A percentile compares a stretch with the other conserved stretches of the same genome.
These are phyloP conservation scores for Serrognathus titanus DNA, from an alignment of 2,888 invertebrate genomes.

Conservation along the genomic window DNA sequence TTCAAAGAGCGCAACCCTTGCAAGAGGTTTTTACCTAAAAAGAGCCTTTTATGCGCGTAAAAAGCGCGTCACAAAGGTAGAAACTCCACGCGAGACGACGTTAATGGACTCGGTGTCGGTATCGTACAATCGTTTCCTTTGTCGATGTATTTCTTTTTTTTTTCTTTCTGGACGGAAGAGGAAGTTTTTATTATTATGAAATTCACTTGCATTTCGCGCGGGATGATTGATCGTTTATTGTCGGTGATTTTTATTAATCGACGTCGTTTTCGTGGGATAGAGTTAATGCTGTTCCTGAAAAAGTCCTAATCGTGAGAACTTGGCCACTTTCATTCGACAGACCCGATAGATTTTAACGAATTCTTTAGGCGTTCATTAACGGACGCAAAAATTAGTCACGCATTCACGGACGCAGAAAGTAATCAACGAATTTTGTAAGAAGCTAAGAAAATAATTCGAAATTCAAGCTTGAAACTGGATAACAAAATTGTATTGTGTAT, in stretches of 20 bases:
- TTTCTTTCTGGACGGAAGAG: no score
- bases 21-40: constrained; percentile 22
- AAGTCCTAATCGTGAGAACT: no score
- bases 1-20: constrained; percentile 24
- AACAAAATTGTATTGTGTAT: no score
- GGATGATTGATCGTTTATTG: constrained; percentile 11
- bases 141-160: not conserved
- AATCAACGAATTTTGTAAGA: no score
- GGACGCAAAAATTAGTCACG: no score
- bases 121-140: not conserved
- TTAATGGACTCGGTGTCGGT: not conserved
- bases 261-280: not conserved
- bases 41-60: constrained; percentile 17
- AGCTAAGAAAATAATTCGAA: no score
- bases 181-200: no score
- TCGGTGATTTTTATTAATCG: not conserved
- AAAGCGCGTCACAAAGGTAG: constrained; percentile 23
- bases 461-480: no score
- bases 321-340: no score
- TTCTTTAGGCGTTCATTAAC: no score
- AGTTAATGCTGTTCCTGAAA: not conserved
- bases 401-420: no score
- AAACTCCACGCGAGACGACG: constrained; percentile 12
- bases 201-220: not conserved
- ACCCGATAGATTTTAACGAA: no score